Evolutionary conservation across 2,888 invertebrate genomes (phyloP).

Genomic region (Lasius fuliginosus): DNA sequence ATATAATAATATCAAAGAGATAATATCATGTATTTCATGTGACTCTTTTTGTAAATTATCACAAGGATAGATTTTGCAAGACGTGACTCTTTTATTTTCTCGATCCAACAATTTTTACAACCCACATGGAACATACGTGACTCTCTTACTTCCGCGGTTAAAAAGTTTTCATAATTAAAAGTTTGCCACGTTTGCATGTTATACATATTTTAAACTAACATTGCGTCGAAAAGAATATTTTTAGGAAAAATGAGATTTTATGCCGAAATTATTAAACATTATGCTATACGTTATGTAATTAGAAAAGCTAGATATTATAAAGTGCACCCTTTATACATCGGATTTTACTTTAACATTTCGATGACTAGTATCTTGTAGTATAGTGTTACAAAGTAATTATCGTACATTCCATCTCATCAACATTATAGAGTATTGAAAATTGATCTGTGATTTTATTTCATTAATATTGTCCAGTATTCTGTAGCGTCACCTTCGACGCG

Average conservation of each 20-base stretch:
- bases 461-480: neutral
- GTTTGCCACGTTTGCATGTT: neutral
- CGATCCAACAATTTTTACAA: neutral
- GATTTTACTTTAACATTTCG: neutral
- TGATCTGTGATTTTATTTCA: neutral
- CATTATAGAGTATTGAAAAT: neutral
- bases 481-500: neutral
- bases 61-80: neutral
- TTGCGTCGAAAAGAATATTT: neutral
- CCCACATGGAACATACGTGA: neutral
- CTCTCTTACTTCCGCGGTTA: neutral
- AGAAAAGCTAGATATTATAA: neutral
- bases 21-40: neutral
- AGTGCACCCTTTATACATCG: neutral
- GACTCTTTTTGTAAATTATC: conserved; percentile 4
- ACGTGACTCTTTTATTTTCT: conserved; percentile 9
- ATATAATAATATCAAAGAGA: neutral
- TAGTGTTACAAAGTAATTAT: neutral
- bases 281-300: neutral
- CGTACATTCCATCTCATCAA: neutral
- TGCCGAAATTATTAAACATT: neutral
- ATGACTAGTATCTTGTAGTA: neutral
- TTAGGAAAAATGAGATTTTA: neutral
- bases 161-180: neutral
- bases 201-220: neutral